phyloP scores from a whole-genome alignment of 2,113 vertebrate species.

The Talpa occidentalis region DNA sequence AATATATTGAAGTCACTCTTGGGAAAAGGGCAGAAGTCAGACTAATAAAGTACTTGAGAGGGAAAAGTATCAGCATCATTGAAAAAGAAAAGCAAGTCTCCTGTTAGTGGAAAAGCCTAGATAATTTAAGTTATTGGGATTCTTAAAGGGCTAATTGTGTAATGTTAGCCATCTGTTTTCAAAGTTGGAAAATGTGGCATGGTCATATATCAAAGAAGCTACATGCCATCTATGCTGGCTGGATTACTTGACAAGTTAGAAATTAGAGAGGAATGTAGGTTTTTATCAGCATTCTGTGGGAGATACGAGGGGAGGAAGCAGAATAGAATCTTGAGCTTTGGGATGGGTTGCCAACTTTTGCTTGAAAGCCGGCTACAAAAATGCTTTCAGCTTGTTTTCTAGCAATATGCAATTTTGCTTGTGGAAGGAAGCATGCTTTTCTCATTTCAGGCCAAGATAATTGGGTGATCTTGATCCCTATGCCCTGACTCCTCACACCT shows the following conservation, averaged over 20 bases:
- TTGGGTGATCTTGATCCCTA: not conserved
- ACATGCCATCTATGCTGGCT: not conserved
- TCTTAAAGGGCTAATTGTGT: not conserved
- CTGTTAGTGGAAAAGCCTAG: not conserved
- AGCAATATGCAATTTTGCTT: not conserved
- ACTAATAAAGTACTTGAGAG: not conserved
- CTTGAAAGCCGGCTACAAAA: conserved; percentile 8
- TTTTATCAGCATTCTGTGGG: not conserved
- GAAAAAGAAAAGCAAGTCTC: not conserved
- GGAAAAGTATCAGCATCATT: not conserved
- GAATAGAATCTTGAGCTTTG: not conserved
- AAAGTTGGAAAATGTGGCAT: not conserved
- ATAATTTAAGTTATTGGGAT: not conserved
- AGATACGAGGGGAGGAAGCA: not conserved
- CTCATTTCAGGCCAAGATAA: not conserved
- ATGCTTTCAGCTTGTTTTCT: not conserved
- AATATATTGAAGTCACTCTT: not conserved
- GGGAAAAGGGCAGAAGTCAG: not conserved
- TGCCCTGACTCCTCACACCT: not conserved
- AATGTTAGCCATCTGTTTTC: not conserved
- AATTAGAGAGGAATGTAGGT: not conserved
- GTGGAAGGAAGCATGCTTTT: not conserved
- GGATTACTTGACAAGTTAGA: not conserved
- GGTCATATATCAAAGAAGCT: not conserved
- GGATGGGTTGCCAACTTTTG: not conserved